phyloP scores from a whole-genome alignment of 1,140 invertebrate genomes.

The Stegodyphus dumicola region DNA sequence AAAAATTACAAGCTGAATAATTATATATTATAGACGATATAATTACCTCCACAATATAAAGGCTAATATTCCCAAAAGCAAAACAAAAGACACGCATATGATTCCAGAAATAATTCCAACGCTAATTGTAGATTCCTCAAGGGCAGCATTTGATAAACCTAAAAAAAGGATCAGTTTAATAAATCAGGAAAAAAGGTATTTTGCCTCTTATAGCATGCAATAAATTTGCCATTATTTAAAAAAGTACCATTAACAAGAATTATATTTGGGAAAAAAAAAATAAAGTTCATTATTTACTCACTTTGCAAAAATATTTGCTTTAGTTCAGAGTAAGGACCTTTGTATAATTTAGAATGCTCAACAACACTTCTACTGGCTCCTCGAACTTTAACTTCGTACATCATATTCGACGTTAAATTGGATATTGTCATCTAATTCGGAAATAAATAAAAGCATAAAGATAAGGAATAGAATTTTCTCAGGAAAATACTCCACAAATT shows the following conservation, averaged over 20 bases:
- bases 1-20: too few species aligned
- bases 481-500: too few species aligned
- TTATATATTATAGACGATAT: background rate
- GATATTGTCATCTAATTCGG: conserved; percentile 74
- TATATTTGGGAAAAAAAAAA: background rate
- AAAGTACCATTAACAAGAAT: background rate
- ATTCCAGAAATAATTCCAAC: conserved; percentile 79
- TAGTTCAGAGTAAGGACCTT: conserved; percentile 76
- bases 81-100: conserved; percentile 78
- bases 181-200: too few species aligned
- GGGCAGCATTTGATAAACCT: conserved; percentile 43
- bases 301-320: conserved; percentile 75
- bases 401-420: conserved; percentile 79
- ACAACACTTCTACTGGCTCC: conserved; percentile 78
- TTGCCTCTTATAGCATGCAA: background rate
- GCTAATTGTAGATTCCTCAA: conserved; percentile 69
- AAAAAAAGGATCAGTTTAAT: background rate
- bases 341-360: conserved; percentile 73
- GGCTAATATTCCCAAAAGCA: conserved; percentile 77
- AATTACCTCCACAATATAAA: conserved; percentile 77
- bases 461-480: too few species aligned
- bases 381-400: conserved; percentile 80
- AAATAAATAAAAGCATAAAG: conserved; percentile 1
- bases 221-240: background rate
- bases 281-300: conserved; percentile 68